These are phyloP conservation scores for Donacobius atricapilla DNA, from an alignment of 2,113 vertebrate species.

Conservation along the genomic window DNA sequence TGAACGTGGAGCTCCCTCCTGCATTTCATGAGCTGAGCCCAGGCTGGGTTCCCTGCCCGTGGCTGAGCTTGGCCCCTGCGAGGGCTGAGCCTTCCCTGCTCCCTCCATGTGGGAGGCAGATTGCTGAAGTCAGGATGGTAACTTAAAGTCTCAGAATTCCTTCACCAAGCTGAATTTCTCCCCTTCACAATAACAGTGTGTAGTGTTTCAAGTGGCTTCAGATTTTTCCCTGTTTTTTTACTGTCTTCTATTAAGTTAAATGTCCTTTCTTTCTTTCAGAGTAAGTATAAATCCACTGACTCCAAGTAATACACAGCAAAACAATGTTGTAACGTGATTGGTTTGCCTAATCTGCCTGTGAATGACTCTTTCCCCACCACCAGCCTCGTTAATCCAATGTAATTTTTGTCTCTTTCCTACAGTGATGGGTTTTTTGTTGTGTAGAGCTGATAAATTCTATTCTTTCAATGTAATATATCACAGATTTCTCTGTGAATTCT, in stretches of 20 bases:
- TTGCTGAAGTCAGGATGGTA: background rate
- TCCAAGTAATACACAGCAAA: background rate
- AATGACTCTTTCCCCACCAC: background rate
- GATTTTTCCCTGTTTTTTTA: background rate
- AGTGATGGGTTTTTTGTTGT: background rate
- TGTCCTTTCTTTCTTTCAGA: background rate
- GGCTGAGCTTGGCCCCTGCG: accelerated
- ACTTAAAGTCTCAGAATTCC: background rate
- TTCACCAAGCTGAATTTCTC: background rate
- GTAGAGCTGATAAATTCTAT: background rate
- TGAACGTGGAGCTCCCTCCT: background rate
- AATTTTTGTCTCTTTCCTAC: background rate
- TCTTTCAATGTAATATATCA: background rate
- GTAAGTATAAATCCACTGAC: background rate
- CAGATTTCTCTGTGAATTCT: background rate
- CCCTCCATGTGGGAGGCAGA: background rate
- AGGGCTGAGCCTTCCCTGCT: background rate
- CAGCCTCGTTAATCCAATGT: background rate
- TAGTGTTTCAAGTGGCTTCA: background rate
- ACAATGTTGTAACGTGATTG: background rate
- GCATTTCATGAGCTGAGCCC: background rate
- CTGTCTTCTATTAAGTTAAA: background rate
- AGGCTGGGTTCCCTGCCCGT: background rate
- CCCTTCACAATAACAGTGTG: background rate
- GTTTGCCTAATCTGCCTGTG: background rate